Evolutionary conservation across 2,113 vertebrate species (phyloP), one percentile per base, ranked within the genome.

Genomic region (Phalacrocorax carbo): DNA sequence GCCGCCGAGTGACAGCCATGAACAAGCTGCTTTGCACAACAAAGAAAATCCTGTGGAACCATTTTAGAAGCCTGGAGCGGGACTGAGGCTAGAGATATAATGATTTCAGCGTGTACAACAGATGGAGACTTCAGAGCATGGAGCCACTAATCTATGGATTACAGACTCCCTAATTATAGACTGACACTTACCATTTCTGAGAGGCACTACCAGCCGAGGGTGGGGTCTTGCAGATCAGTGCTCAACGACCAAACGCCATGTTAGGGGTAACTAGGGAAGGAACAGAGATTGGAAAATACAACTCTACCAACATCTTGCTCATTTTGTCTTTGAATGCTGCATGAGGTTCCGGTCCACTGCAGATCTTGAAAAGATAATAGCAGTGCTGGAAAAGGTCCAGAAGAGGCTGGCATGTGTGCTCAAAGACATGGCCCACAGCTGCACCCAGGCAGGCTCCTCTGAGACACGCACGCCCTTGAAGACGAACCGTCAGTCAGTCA

Each of bases 121-220:
- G 95, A 96, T 97, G 96, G 96, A 88, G 95, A 69, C 76, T 94
- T 86, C 7, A 70, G 64, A 92, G 46, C 38, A 62, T 5, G n/a
- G 64, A 91, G 88, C 40, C 86, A 55, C 91, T 96, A 86, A 97
- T 95, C 96, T 92, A 21, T 48, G 93, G 96, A 96, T 97, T 97
- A 96, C 71, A 60, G 96, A 81, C 68, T 94, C 88, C 72, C 72
- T 95, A 86, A 93, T 96, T 90, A 83, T 0, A 77, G 82, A 48
- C 75, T 55, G 32, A 80, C 88, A 83, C 80, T 86, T 72, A 60
- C 65, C 78, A 72, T 87, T 93, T 93, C 85, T 65, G 88, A 85
- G 87, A 78, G 44, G 66, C 79, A 22, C 46, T 36, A 12, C 46
- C 36, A 54, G 76, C 70, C 4, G 1, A 48, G 36, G 36, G 72